phyloP scores from a whole-genome alignment of 2,888 invertebrate species.

The Orgyia antiqua region DNA sequence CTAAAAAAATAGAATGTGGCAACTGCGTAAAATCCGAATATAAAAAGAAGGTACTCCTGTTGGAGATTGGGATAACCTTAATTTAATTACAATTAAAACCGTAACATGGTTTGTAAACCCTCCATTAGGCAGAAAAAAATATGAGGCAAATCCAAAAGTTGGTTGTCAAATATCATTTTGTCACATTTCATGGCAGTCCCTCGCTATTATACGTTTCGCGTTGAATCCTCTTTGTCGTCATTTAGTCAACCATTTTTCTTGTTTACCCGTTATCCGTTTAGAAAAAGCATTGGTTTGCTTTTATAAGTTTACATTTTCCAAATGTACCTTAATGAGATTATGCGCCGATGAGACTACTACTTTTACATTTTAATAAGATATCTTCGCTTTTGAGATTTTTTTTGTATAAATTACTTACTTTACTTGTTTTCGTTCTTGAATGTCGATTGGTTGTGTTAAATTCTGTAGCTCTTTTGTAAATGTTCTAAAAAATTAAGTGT shows the following conservation, averaged over 20 bases:
- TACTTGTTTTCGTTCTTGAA: constrained; percentile 14
- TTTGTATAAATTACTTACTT: constrained; percentile 3
- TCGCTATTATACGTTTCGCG: constrained; percentile 33
- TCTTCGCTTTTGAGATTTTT: constrained; percentile 3
- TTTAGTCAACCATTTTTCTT: constrained; percentile 58
- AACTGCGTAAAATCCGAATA: no score
- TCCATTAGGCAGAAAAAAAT: constrained; percentile 35
- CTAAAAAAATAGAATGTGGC: no score
- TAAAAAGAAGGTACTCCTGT: no score
- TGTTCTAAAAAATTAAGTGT: constrained; percentile 1
- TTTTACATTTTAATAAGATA: constrained; percentile 11
- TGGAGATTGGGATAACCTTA: no score
- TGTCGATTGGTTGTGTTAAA: constrained; percentile 4
- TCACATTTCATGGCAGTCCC: constrained; percentile 33
- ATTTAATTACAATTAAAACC: no score
- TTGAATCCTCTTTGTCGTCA: constrained; percentile 54
- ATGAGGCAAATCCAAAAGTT: constrained; percentile 21
- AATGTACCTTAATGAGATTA: constrained; percentile 30
- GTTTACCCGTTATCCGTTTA: constrained; percentile 49
- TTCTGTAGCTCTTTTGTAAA: no score
- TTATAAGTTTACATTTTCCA: constrained; percentile 29
- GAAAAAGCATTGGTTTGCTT: constrained; percentile 22
- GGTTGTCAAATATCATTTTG: constrained; percentile 49
- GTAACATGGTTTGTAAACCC: no score
- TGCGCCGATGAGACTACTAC: constrained; percentile 11